phyloP scores from a whole-genome alignment of 2,888 invertebrate species.

The Eupelmus urozonus region DNA sequence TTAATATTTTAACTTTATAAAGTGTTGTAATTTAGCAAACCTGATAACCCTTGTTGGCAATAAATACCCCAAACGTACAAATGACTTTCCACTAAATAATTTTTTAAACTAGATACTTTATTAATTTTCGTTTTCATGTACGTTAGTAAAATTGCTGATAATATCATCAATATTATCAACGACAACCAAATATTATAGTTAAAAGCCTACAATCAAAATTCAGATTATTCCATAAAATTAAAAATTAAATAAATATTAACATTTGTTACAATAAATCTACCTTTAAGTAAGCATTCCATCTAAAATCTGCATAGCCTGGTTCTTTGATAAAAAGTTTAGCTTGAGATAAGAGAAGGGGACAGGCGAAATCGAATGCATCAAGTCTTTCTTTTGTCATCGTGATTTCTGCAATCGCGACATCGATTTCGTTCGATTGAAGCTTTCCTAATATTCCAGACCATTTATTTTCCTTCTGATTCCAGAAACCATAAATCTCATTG shows the following conservation, averaged over 20 bases:
- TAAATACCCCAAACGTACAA: conserved; percentile 61
- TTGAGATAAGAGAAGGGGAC: conserved; percentile 65
- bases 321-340: conserved; percentile 65
- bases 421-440: conserved; percentile 61
- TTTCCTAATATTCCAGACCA: conserved; percentile 70
- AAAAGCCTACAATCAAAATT: too few relatives aligned
- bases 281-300: conserved; percentile 69
- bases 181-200: conserved; percentile 44
- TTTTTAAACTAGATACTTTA: conserved; percentile 1
- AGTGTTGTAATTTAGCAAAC: too few relatives aligned
- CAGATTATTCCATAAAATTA: too few relatives aligned
- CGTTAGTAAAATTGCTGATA: conserved; percentile 39
- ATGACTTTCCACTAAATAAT: conserved; percentile 47
- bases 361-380: conserved; percentile 67
- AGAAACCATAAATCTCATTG: conserved; percentile 62
- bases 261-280: conserved; percentile 56
- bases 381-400: conserved; percentile 65
- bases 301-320: conserved; percentile 59
- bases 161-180: conserved; percentile 39
- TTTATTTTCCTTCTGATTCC: conserved; percentile 35
- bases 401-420: conserved; percentile 68
- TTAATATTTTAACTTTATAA: conserved; percentile 2
- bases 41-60: conserved; percentile 64
- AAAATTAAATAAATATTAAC: neutral
- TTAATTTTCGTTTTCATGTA: conserved; percentile 32